Evolutionary conservation across 2,113 vertebrate genomes (phyloP).

Genomic region (Oriolus oriolus): DNA sequence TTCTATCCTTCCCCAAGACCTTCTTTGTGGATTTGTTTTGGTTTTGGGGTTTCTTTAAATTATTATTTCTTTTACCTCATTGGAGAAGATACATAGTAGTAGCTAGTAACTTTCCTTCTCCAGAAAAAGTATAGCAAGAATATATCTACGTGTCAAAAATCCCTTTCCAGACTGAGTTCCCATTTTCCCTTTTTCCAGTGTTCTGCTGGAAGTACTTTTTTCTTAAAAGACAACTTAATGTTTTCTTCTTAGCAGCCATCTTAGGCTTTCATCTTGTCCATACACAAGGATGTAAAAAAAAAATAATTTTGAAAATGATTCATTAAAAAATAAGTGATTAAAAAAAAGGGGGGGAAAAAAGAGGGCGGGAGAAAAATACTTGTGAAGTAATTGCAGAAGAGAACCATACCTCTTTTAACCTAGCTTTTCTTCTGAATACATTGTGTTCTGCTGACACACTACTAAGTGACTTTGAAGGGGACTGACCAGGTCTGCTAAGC

Average conservation of each 20-base stretch:
- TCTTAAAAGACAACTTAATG: background rate
- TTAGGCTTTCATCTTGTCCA: background rate
- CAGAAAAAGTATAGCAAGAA: background rate
- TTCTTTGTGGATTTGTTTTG: background rate
- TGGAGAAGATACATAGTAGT: background rate
- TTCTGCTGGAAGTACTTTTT: background rate
- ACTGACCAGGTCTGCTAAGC: slow-evolving; percentile 59
- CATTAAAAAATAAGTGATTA: background rate
- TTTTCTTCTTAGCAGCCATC: background rate
- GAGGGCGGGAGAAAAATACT: background rate
- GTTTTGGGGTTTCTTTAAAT: accelerated
- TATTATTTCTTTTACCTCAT: background rate
- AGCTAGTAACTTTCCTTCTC: background rate
- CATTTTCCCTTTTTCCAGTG: background rate
- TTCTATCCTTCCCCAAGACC: background rate
- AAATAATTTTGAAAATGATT: background rate
- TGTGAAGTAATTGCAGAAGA: background rate
- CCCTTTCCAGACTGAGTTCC: background rate
- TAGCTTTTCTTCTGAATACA: slow-evolving; percentile 72
- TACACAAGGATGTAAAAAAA: background rate
- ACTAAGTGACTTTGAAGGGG: slow-evolving; percentile 60
- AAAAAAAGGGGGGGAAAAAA: accelerated
- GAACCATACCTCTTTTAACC: slow-evolving; percentile 80
- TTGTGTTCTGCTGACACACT: slow-evolving; percentile 66
- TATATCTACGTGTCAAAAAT: background rate